Conservation (phyloP, 2,113 vertebrate species). For the Cynoglossus semilaevis region DNA sequence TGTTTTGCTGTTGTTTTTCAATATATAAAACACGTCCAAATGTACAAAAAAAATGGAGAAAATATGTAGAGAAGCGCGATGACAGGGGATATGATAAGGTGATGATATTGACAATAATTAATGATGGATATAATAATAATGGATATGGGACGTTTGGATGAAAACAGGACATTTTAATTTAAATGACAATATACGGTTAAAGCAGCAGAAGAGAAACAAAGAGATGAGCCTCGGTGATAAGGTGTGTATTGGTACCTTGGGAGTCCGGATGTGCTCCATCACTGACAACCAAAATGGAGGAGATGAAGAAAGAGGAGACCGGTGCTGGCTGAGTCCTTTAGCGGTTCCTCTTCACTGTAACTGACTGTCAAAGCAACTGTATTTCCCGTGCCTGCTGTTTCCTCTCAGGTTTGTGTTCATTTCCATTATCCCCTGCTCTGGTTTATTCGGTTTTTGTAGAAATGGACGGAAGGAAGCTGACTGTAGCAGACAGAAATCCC, state of each 20-base stretch:
- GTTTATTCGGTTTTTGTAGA: no score
- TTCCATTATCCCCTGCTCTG: no score
- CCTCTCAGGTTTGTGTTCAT: background rate
- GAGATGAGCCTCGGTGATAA: background rate
- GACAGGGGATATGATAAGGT: no score
- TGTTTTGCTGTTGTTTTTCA: no score
- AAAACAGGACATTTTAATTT: background rate
- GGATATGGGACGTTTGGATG: no score
- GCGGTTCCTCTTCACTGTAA: background rate
- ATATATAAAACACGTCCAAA: no score
- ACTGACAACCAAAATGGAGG: constrained; percentile 67
- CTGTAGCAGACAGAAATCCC: no score
- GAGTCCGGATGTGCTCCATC: constrained; percentile 82
- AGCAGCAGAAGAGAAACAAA: background rate
- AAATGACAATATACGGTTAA: background rate
- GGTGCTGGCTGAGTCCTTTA: constrained; percentile 7
- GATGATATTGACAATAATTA: no score
- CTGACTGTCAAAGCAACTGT: background rate
- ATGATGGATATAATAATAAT: no score
- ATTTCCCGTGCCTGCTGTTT: background rate
- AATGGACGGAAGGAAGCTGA: no score
- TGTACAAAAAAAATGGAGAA: no score
- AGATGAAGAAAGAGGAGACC: constrained; percentile 24
- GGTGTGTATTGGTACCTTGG: constrained; percentile 68
- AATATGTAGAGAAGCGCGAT: no score